phyloP scores from a whole-genome alignment of 1,140 invertebrate genomes.

The Elysia chlorotica region DNA sequence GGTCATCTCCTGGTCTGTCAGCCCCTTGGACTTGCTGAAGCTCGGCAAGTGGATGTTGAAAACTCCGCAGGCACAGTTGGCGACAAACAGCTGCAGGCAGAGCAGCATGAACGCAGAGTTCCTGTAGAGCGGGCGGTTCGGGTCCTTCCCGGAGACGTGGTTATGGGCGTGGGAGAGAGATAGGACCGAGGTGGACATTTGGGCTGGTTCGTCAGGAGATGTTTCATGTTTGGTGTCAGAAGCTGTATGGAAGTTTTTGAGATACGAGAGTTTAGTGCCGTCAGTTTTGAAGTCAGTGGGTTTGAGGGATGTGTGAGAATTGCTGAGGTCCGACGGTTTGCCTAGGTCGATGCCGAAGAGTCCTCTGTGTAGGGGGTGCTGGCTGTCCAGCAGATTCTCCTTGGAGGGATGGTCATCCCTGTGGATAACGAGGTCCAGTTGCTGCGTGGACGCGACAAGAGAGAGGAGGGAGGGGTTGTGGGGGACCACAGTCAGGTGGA shows the following conservation, averaged over 20 bases:
- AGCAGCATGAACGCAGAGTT: conserved; percentile 1
- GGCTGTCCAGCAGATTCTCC: too few species aligned
- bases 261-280: not conserved
- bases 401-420: too few species aligned
- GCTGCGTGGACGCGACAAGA: not conserved
- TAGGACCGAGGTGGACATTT: not conserved
- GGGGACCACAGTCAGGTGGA: not conserved
- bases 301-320: too few species aligned
- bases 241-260: not conserved
- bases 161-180: too few species aligned
- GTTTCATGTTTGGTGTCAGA: not conserved
- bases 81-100: conserved; percentile 1
- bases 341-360: too few species aligned
- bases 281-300: not conserved
- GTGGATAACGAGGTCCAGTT: not conserved
- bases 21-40: not conserved
- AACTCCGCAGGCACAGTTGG: not conserved
- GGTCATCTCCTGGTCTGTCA: not conserved
- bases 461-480: not conserved
- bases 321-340: too few species aligned
- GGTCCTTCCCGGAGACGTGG: too few species aligned
- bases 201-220: not conserved
- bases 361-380: not conserved
- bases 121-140: not conserved
- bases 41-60: conserved; percentile 10